These are phyloP conservation scores for Crotalus horridus DNA, from an alignment of 2,113 vertebrate species.

Conservation along the genomic window DNA sequence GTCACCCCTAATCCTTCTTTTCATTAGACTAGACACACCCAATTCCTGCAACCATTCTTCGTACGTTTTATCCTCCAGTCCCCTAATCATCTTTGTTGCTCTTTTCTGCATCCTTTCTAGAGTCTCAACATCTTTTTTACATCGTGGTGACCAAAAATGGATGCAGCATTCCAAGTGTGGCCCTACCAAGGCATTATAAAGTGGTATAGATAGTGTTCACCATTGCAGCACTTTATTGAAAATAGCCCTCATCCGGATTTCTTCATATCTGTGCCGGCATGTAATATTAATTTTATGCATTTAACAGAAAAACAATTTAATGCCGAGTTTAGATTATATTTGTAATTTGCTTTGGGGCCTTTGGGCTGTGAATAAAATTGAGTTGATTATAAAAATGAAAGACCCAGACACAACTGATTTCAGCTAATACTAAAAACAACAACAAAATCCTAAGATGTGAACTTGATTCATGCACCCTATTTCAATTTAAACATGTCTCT, in stretches of 20 bases:
- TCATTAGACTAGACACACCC: too few species aligned
- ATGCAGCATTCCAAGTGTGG: too few species aligned
- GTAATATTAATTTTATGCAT: not conserved
- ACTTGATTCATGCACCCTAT: constrained; percentile 54
- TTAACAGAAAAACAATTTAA: not conserved
- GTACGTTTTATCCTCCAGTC: too few species aligned
- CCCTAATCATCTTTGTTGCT: too few species aligned
- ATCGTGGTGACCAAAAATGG: too few species aligned
- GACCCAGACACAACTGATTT: constrained; percentile 41
- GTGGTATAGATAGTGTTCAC: not conserved
- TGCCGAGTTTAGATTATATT: not conserved
- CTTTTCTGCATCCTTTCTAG: too few species aligned
- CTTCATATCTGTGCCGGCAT: not conserved
- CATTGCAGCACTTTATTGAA: not conserved
- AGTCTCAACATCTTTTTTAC: too few species aligned
- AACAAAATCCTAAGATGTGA: constrained; percentile 27
- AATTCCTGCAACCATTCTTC: too few species aligned
- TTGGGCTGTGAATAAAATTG: not conserved
- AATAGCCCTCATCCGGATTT: not conserved
- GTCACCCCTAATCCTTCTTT: too few species aligned
- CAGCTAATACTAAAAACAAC: constrained; percentile 18
- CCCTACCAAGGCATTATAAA: too few species aligned
- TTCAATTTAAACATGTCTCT: constrained; percentile 55
- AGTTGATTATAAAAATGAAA: not conserved
- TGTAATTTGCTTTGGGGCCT: not conserved